A percentile compares a stretch with the other conserved stretches of the same genome.
Conservation (phyloP, 2,888 invertebrate species). For the Heliconius ismenius region DNA sequence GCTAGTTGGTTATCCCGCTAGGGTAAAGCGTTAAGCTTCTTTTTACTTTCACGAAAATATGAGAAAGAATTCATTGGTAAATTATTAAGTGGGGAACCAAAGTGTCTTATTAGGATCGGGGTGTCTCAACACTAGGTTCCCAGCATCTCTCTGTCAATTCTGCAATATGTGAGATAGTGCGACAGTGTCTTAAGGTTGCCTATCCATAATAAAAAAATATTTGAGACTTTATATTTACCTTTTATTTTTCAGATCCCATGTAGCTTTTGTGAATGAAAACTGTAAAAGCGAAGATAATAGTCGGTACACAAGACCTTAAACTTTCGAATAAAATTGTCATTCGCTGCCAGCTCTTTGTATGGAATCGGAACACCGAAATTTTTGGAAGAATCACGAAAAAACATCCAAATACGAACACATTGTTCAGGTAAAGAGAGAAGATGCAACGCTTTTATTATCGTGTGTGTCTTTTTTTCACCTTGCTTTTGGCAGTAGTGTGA, state of each 20-base stretch:
- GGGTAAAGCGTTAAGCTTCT: too few species aligned
- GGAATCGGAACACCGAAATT: conserved; percentile 15
- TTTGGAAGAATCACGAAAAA: conserved; percentile 13
- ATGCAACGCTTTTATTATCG: conserved; percentile 18
- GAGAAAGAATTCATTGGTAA: too few species aligned
- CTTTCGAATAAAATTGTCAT: conserved; percentile 10
- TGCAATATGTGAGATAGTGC: too few species aligned
- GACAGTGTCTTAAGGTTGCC: too few species aligned
- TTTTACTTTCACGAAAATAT: too few species aligned
- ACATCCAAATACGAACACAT: conserved; percentile 8
- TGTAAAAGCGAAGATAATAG: not conserved
- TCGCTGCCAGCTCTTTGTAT: conserved; percentile 12
- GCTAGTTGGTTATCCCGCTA: too few species aligned
- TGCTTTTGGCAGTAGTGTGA: conserved; percentile 10
- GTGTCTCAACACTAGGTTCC: too few species aligned
- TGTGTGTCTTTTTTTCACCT: conserved; percentile 22
- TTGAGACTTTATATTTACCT: not conserved
- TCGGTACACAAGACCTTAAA: not conserved
- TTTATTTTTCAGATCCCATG: not conserved
- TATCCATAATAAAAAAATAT: too few species aligned
- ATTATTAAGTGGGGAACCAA: too few species aligned
- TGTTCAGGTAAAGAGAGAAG: conserved; percentile 28
- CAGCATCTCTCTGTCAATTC: too few species aligned
- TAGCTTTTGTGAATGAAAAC: not conserved
- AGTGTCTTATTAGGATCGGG: too few species aligned